These are phyloP conservation scores for Neria commutata DNA, from an alignment of 2,888 invertebrate species.

Conservation along the genomic window DNA sequence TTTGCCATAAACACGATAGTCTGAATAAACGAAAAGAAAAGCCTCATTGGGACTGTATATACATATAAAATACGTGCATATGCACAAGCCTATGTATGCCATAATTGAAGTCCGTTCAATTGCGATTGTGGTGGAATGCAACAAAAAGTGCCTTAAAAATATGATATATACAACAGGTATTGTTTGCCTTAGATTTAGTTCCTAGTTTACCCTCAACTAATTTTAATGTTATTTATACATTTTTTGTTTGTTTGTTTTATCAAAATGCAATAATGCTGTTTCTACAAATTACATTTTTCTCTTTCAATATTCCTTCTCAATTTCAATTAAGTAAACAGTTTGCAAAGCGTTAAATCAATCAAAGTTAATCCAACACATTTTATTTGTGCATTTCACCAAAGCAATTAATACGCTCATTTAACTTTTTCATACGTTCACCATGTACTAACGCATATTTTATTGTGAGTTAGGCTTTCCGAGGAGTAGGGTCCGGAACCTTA, in stretches of 20 bases:
- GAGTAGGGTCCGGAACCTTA: too few species aligned
- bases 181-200: not conserved
- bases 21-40: constrained; percentile 1
- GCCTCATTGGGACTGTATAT: too few species aligned
- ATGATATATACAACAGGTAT: not conserved
- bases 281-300: too few species aligned
- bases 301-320: not conserved
- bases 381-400: not conserved
- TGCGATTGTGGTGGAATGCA: not conserved
- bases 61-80: too few species aligned
- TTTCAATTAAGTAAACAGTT: not conserved
- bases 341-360: not conserved
- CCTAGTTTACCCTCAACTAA: not conserved
- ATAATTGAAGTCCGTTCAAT: too few species aligned
- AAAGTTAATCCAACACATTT: not conserved
- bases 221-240: not conserved
- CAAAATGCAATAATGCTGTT: not conserved
- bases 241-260: not conserved
- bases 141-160: not conserved
- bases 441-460: not conserved
- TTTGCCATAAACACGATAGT: not conserved
- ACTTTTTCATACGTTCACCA: not conserved
- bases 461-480: too few species aligned
- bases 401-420: not conserved
- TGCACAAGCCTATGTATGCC: too few species aligned